Conservation (phyloP, 30 jellyfish, hydroid and myxozoan species). For the Sanderia malayensis region DNA sequence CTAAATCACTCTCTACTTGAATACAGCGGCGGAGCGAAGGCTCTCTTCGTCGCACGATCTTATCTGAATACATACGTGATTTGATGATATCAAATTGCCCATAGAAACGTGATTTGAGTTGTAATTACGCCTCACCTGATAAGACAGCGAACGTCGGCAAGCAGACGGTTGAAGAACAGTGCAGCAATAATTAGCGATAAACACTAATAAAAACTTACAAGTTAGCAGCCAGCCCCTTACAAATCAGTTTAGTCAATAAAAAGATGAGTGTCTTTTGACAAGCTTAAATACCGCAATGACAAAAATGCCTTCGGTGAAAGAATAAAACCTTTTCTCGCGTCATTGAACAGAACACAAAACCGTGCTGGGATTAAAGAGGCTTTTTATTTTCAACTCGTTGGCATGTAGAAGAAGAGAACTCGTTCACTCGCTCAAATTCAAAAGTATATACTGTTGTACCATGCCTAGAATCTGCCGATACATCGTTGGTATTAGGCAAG, state of each 20-base stretch:
- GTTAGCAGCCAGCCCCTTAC: conserved; percentile 34
- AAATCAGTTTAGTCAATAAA: conserved; percentile 52
- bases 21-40: no score
- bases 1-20: no score
- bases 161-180: not conserved
- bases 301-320: conserved; percentile 37
- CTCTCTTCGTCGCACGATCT: no score
- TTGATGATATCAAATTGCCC: not conserved
- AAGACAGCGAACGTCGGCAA: not conserved
- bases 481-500: no score
- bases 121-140: conserved; percentile 2
- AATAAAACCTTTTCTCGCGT: conserved; percentile 61
- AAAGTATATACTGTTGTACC: no score
- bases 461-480: no score
- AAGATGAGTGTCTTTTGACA: conserved; percentile 35
- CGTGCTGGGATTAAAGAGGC: conserved; percentile 35
- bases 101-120: not conserved
- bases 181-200: conserved; percentile 49
- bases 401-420: no score
- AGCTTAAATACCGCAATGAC: conserved; percentile 56
- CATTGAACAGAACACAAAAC: conserved; percentile 56
- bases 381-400: conserved; percentile 38
- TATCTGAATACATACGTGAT: not conserved
- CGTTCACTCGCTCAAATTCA: no score
- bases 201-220: conserved; percentile 49